A percentile compares a stretch with the other conserved stretches of the same genome.
These are phyloP conservation scores for Akabosia matsudoensis DNA, from an alignment of 1,140 invertebrate species.

Conservation along the genomic window DNA sequence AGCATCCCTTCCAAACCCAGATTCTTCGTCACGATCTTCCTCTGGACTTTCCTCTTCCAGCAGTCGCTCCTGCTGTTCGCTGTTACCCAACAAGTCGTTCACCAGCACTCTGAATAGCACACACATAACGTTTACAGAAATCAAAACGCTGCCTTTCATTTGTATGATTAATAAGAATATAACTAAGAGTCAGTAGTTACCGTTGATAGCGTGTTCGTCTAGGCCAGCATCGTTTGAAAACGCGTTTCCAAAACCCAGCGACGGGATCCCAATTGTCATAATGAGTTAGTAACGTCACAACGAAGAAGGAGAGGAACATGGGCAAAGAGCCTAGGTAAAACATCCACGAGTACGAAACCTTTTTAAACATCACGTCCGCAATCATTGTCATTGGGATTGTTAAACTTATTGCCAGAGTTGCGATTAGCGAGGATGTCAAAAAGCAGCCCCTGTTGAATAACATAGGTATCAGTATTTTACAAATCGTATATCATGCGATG, in stretches of 20 bases:
- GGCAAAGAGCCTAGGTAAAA: slow-evolving; percentile 78
- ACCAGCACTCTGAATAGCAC: slow-evolving; percentile 37
- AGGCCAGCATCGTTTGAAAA: not conserved
- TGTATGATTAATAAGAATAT: not conserved
- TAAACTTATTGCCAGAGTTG: slow-evolving; percentile 74
- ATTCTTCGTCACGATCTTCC: slow-evolving; percentile 30
- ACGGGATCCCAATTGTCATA: slow-evolving; percentile 81
- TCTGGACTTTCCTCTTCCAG: slow-evolving; percentile 14
- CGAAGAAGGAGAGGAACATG: slow-evolving; percentile 73
- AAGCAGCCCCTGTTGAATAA: slow-evolving; percentile 75
- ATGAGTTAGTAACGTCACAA: slow-evolving; percentile 69
- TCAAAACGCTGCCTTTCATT: not conserved
- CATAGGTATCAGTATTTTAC: slow-evolving; percentile 32
- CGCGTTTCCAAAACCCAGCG: not conserved
- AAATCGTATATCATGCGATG: slow-evolving; percentile 13
- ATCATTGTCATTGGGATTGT: slow-evolving; percentile 82
- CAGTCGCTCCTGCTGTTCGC: slow-evolving; percentile 28
- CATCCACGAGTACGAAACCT: slow-evolving; percentile 66
- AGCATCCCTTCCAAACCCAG: slow-evolving; percentile 3
- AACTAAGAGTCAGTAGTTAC: not conserved
- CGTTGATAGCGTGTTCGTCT: not conserved
- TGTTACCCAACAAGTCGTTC: slow-evolving; percentile 34
- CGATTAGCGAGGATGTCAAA: slow-evolving; percentile 80
- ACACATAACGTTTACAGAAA: not conserved
- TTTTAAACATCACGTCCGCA: slow-evolving; percentile 72